A percentile compares a stretch with the other conserved stretches of the same genome.
Evolutionary conservation across 1,140 invertebrate genomes (phyloP).

Genomic region (Tetramorium parvispinum): DNA sequence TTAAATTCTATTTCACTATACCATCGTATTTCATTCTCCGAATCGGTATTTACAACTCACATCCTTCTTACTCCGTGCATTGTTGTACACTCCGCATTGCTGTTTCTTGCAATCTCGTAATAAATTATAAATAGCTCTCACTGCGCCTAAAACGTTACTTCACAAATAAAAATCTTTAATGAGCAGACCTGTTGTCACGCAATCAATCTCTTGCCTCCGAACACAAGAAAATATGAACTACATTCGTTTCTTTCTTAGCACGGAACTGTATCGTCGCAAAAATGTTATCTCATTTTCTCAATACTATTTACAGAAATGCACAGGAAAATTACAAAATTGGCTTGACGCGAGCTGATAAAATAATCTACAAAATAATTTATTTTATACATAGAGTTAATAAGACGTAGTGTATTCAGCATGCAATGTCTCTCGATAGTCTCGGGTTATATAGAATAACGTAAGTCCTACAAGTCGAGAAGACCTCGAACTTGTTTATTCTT

Average conservation of each 20-base stretch:
- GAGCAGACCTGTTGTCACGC: slow-evolving; percentile 55
- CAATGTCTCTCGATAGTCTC: slow-evolving; percentile 12
- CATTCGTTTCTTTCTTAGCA: slow-evolving; percentile 47
- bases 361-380: slow-evolving; percentile 71
- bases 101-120: slow-evolving; percentile 71
- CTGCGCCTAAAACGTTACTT: slow-evolving; percentile 66
- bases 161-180: slow-evolving; percentile 74
- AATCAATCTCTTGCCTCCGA: slow-evolving; percentile 34
- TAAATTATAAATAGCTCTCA: slow-evolving; percentile 81
- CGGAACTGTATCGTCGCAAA: slow-evolving; percentile 53
- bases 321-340: slow-evolving; percentile 72
- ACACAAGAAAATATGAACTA: slow-evolving; percentile 51
- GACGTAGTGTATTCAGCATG: slow-evolving; percentile 26
- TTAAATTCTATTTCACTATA: slow-evolving; percentile 67
- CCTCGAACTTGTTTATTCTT: slow-evolving; percentile 12
- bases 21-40: slow-evolving; percentile 74
- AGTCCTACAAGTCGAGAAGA: slow-evolving; percentile 43
- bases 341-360: slow-evolving; percentile 51
- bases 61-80: slow-evolving; percentile 35
- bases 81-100: slow-evolving; percentile 18
- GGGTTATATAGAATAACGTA: slow-evolving; percentile 50
- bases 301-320: slow-evolving; percentile 83
- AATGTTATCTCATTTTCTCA: slow-evolving; percentile 43
- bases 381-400: slow-evolving; percentile 52
- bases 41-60: slow-evolving; percentile 79